phyloP scores from a whole-genome alignment of 92 coral and sea anemone species.

The Phymanthus crucifer region DNA sequence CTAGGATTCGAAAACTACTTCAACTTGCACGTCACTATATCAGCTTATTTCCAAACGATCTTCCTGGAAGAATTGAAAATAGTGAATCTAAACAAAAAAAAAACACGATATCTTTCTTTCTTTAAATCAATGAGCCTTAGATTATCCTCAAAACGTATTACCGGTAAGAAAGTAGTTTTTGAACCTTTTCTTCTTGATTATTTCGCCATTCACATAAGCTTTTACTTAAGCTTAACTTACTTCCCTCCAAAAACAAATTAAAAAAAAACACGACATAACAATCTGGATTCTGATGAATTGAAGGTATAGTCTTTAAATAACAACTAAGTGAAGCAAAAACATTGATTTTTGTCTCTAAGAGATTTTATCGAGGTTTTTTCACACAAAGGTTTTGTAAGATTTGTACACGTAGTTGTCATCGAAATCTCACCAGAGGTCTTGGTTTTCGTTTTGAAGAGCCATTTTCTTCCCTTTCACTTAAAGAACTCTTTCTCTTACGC shows the following conservation, averaged over 20 bases:
- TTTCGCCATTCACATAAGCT: neutral
- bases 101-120: too few relatives aligned
- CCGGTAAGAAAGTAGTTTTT: neutral
- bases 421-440: slow-evolving; percentile 42
- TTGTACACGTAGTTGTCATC: neutral
- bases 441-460: slow-evolving; percentile 33
- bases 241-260: neutral
- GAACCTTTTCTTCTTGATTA: neutral
- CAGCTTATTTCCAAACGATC: too few relatives aligned
- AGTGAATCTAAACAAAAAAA: too few relatives aligned
- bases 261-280: neutral
- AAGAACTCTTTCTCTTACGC: slow-evolving; percentile 62
- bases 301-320: neutral
- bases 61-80: too few relatives aligned
- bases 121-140: too few relatives aligned
- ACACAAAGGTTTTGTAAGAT: neutral
- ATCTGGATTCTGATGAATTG: neutral
- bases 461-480: slow-evolving; percentile 34
- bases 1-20: neutral
- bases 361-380: neutral
- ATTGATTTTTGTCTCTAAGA: neutral
- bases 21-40: too few relatives aligned
- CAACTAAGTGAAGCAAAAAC: neutral
- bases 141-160: too few relatives aligned
- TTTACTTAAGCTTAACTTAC: too few relatives aligned